Percentiles rank a stretch among this genome's conserved stretches.
Conservation (phyloP, 2,888 invertebrate species). For the Nomada flava region DNA sequence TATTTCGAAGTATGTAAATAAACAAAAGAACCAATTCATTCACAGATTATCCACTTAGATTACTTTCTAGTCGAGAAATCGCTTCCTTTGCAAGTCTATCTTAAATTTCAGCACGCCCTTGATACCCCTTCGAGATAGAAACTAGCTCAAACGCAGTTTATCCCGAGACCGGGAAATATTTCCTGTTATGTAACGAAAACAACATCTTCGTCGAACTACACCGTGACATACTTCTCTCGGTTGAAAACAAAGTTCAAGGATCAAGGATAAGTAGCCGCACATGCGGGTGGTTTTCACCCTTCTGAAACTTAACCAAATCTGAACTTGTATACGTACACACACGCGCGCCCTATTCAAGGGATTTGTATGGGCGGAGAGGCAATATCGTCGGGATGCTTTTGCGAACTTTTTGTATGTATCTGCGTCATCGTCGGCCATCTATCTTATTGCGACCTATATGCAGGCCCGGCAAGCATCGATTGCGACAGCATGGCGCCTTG, state of each 20-base stretch:
- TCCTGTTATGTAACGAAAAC: slow-evolving; percentile 3
- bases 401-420: slow-evolving; percentile 38
- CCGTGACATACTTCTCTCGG: neutral
- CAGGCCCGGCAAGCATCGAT: slow-evolving; percentile 25
- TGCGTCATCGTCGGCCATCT: slow-evolving; percentile 56
- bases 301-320: slow-evolving; percentile 1
- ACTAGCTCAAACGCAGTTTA: too few relatives aligned
- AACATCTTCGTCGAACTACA: slow-evolving; percentile 1
- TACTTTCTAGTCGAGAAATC: too few relatives aligned
- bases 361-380: slow-evolving; percentile 46
- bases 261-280: slow-evolving; percentile 2
- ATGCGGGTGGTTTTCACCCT: slow-evolving; percentile 11
- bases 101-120: too few relatives aligned
- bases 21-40: too few relatives aligned
- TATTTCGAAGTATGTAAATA: too few relatives aligned
- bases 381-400: slow-evolving; percentile 22
- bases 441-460: slow-evolving; percentile 47
- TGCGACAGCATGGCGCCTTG: slow-evolving; percentile 52
- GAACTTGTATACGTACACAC: neutral
- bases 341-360: neutral
- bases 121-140: too few relatives aligned
- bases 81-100: too few relatives aligned
- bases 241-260: slow-evolving; percentile 39
- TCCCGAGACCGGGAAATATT: neutral
- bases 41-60: too few relatives aligned